Conservation (phyloP, 2,888 invertebrate genomes). For the Rhamphomyia laevipes region DNA sequence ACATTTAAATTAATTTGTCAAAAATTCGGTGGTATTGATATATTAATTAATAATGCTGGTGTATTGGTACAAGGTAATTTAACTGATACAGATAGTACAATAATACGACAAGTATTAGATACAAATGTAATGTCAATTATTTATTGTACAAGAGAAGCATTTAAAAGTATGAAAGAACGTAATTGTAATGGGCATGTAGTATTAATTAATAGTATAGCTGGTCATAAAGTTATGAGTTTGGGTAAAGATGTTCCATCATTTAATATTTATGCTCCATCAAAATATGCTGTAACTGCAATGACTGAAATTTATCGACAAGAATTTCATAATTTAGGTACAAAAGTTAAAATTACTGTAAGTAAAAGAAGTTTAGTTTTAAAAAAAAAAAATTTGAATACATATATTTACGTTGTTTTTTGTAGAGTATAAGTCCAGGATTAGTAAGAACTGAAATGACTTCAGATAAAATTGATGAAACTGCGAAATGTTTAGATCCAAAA, state of each 20-base stretch:
- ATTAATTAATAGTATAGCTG: constrained; percentile 35
- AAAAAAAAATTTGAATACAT: no score
- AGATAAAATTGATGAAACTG: background rate
- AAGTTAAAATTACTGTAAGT: constrained; percentile 33
- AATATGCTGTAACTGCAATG: constrained; percentile 32
- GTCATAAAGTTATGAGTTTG: constrained; percentile 23
- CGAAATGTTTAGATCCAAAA: constrained; percentile 12
- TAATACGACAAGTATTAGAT: constrained; percentile 31
- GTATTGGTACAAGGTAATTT: constrained; percentile 23
- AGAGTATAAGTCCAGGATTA: constrained; percentile 32
- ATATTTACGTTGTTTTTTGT: background rate
- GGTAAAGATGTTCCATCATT: constrained; percentile 19
- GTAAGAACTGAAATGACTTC: constrained; percentile 33
- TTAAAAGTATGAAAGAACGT: constrained; percentile 38
- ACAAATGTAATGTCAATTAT: constrained; percentile 40
- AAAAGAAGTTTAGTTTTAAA: no score
- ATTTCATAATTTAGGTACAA: constrained; percentile 25
- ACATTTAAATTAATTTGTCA: constrained; percentile 39
- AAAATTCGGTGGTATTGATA: constrained; percentile 33
- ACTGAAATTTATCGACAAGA: constrained; percentile 33
- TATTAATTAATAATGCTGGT: constrained; percentile 50
- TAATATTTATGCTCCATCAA: constrained; percentile 30
- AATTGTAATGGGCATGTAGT: constrained; percentile 41
- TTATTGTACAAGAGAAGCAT: constrained; percentile 39
- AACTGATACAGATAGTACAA: constrained; percentile 20